Evolutionary conservation across 2,888 invertebrate species (phyloP).

Genomic region (Lepidocyrtinus sp.): DNA sequence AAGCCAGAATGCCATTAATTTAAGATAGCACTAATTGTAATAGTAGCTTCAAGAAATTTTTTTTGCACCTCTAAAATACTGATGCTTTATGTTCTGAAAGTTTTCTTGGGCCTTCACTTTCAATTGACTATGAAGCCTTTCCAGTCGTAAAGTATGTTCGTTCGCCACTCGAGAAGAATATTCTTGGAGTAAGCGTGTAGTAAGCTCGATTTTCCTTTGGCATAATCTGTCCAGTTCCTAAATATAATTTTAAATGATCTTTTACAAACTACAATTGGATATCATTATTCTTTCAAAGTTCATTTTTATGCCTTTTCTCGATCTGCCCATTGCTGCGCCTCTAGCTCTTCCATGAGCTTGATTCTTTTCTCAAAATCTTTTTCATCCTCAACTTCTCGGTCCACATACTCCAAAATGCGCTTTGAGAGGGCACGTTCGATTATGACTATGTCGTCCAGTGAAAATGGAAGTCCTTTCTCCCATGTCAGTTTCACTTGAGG

Average conservation of each 20-base stretch:
- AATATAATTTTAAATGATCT: neutral
- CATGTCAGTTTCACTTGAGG: constrained; percentile 76
- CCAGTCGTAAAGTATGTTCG: constrained; percentile 73
- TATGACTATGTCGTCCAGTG: constrained; percentile 77
- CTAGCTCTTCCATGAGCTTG: constrained; percentile 83
- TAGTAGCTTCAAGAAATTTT: neutral
- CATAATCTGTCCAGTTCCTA: constrained; percentile 83
- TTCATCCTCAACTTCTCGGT: constrained; percentile 75
- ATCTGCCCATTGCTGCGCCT: constrained; percentile 87
- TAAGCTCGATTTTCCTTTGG: constrained; percentile 79
- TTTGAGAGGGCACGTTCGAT: constrained; percentile 81
- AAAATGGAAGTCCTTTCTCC: constrained; percentile 79
- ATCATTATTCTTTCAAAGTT: too few species aligned
- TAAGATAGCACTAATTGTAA: neutral
- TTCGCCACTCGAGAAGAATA: constrained; percentile 74
- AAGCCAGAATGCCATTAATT: too few species aligned
- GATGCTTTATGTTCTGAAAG: constrained; percentile 76
- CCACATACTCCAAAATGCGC: constrained; percentile 77
- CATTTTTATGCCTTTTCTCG: constrained; percentile 79
- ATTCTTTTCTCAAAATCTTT: constrained; percentile 78
- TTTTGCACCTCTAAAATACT: constrained; percentile 67
- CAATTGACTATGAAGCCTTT: constrained; percentile 75
- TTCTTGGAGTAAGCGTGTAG: constrained; percentile 78
- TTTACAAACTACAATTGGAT: neutral
- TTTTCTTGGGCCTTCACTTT: constrained; percentile 76